Conservation (phyloP, 2,888 invertebrate genomes). For the Steinernema scapterisci region DNA sequence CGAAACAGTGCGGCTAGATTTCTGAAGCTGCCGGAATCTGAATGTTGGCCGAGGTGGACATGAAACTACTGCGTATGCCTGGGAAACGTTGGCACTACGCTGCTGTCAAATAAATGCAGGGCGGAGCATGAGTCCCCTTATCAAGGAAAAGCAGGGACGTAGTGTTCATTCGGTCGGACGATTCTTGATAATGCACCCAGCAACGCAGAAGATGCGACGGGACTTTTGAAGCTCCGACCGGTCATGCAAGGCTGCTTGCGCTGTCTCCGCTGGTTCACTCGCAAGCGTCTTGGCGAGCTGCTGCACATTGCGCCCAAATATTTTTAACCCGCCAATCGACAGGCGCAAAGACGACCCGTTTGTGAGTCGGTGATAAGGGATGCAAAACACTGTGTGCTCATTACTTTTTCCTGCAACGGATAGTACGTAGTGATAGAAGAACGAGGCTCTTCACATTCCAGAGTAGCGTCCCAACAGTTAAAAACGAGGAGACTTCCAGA, state of each 20-base stretch:
- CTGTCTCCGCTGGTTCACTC: not conserved
- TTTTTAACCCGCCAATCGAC: constrained; percentile 10
- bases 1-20: too few species aligned
- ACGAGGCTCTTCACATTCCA: too few species aligned
- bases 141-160: not conserved
- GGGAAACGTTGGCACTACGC: not conserved
- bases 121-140: not conserved
- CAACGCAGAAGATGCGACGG: not conserved
- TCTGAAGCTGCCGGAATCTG: too few species aligned
- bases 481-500: too few species aligned
- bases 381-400: constrained; percentile 1
- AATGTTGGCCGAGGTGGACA: too few species aligned
- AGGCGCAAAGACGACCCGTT: constrained; percentile 29
- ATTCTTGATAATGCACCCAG: constrained; percentile 2
- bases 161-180: not conserved
- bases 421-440: too few species aligned
- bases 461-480: too few species aligned
- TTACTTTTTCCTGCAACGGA: too few species aligned
- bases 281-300: not conserved
- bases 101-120: not conserved
- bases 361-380: constrained; percentile 6
- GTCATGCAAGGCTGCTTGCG: not conserved
- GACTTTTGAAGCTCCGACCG: constrained; percentile 16
- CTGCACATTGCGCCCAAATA: not conserved
- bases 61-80: too few species aligned